Evolutionary conservation across 2,113 vertebrate genomes (phyloP).

Genomic region (Otis tarda): DNA sequence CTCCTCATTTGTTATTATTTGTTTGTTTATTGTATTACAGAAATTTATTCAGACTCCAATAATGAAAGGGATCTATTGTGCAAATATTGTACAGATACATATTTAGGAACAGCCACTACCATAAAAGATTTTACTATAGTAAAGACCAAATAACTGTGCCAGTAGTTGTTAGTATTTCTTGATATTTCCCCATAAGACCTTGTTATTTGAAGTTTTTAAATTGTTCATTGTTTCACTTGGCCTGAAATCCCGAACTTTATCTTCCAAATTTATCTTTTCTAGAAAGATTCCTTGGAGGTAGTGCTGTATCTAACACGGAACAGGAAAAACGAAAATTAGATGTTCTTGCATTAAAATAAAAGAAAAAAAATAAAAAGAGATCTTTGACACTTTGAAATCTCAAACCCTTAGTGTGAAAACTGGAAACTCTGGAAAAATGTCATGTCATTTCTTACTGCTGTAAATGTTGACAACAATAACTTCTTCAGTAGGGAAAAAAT

Average conservation of each 20-base stretch:
- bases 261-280: background rate
- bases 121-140: background rate
- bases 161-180: background rate
- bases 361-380: background rate
- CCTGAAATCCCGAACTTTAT: background rate
- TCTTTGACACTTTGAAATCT: background rate
- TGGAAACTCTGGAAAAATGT: background rate
- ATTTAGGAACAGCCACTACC: background rate
- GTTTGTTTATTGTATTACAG: slow-evolving; percentile 28
- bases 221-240: background rate
- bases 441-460: background rate
- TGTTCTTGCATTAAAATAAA: background rate
- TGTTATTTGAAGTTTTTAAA: background rate
- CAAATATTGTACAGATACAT: background rate
- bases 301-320: background rate
- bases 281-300: background rate
- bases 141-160: background rate
- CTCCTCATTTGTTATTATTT: background rate
- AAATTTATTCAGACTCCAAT: background rate
- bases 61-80: background rate
- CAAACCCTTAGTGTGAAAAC: background rate
- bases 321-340: background rate
- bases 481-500: background rate
- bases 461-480: background rate
- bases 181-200: background rate